These are phyloP conservation scores for Eupithecia abbreviata DNA, from an alignment of 2,888 invertebrate genomes.

Conservation along the genomic window DNA sequence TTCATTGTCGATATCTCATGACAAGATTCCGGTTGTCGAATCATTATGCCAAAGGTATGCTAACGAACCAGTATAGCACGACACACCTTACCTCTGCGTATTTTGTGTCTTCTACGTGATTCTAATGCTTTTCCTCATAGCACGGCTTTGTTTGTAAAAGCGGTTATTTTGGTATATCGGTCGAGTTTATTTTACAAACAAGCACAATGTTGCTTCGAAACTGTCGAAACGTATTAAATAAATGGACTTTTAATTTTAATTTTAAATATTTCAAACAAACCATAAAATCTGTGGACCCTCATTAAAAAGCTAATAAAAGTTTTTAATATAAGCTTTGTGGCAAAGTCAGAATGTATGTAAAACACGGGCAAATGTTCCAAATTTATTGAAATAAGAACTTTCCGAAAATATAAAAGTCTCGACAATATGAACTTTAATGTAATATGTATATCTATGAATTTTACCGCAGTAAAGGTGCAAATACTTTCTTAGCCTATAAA, in stretches of 20 bases:
- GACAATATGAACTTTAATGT: neutral
- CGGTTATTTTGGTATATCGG: constrained; percentile 25
- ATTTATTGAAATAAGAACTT: neutral
- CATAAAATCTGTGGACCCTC: constrained; percentile 21
- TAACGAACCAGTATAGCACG: constrained; percentile 57
- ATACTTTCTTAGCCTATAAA: neutral
- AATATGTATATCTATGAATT: neutral
- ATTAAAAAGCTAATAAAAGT: constrained; percentile 38
- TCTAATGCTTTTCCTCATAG: constrained; percentile 43
- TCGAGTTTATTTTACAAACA: constrained; percentile 30
- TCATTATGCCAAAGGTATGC: constrained; percentile 49
- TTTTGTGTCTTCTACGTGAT: constrained; percentile 48
- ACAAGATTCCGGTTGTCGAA: constrained; percentile 62
- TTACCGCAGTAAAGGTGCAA: neutral
- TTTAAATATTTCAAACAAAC: constrained; percentile 16
- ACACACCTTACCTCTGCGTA: constrained; percentile 47
- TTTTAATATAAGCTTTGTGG: constrained; percentile 1
- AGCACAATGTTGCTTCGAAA: constrained; percentile 19
- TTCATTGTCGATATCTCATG: constrained; percentile 53
- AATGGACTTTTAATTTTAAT: constrained; percentile 24
- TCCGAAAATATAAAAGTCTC: neutral
- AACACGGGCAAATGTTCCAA: neutral
- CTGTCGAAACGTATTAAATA: neutral
- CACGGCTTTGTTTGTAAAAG: constrained; percentile 9
- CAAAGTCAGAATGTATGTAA: neutral